Percentiles rank a stretch among this genome's conserved stretches.
Conservation (phyloP, 2,888 invertebrate genomes). For the Zygothrica quintamaculata region DNA sequence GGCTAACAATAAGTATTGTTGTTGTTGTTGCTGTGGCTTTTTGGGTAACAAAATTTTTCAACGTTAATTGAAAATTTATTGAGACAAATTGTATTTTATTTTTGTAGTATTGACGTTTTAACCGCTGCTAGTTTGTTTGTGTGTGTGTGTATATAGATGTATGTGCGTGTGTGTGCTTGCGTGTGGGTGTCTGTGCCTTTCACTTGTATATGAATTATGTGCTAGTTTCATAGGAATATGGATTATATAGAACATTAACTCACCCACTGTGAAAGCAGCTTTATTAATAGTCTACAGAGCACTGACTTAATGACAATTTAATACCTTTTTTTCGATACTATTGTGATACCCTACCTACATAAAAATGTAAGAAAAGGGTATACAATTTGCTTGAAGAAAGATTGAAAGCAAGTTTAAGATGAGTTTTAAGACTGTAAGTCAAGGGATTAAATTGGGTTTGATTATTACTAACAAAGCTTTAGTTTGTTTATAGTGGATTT, state of each 20-base stretch:
- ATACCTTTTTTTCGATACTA: constrained; percentile 28
- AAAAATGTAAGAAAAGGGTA: background rate
- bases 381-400: too few species aligned
- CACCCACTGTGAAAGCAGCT: constrained; percentile 2
- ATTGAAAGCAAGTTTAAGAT: too few species aligned
- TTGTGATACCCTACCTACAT: constrained; percentile 13
- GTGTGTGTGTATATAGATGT: background rate
- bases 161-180: constrained; percentile 10
- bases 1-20: constrained; percentile 31
- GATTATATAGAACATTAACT: constrained; percentile 18
- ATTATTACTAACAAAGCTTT: too few species aligned
- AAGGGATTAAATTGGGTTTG: too few species aligned
- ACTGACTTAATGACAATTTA: constrained; percentile 57
- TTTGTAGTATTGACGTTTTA: constrained; percentile 53
- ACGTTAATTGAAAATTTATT: constrained; percentile 79
- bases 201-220: constrained; percentile 39
- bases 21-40: constrained; percentile 39
- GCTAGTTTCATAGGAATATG: constrained; percentile 36
- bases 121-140: too few species aligned
- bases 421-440: too few species aligned
- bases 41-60: constrained; percentile 50
- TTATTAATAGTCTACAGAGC: constrained; percentile 46
- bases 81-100: constrained; percentile 72
- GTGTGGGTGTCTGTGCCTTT: too few species aligned
- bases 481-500: too few species aligned